These are phyloP conservation scores for Cataglyphis hispanica DNA, from an alignment of 1,140 invertebrate genomes.

Conservation along the genomic window DNA sequence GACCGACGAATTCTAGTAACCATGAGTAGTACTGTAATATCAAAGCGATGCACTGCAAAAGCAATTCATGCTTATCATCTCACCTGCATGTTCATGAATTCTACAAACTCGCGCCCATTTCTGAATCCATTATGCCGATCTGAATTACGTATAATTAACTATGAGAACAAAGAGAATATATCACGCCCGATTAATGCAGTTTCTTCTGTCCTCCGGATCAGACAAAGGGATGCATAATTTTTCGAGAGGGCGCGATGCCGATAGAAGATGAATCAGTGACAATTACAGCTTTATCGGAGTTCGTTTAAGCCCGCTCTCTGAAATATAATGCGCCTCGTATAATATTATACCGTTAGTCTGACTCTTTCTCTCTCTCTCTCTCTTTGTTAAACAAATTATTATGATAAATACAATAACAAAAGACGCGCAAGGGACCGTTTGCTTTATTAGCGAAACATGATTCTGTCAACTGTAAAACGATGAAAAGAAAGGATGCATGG, in stretches of 20 bases:
- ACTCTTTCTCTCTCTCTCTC: too few species aligned
- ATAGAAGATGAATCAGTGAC: neutral
- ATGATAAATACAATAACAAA: constrained; percentile 3
- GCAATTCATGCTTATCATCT: constrained; percentile 46
- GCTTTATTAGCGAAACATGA: neutral
- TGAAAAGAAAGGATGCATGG: neutral
- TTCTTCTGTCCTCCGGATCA: constrained; percentile 21
- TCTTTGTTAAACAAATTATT: neutral
- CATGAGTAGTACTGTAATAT: neutral
- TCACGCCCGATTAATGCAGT: constrained; percentile 22
- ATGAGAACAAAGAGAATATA: constrained; percentile 34
- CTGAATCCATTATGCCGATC: constrained; percentile 36
- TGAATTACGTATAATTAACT: constrained; percentile 56
- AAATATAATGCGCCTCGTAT: neutral
- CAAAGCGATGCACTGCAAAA: neutral
- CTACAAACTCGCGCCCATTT: neutral
- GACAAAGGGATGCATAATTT: constrained; percentile 52
- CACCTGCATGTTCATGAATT: constrained; percentile 32
- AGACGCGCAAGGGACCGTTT: neutral
- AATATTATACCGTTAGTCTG: neutral
- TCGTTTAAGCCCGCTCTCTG: neutral
- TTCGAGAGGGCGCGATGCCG: constrained; percentile 16
- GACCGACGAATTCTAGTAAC: neutral
- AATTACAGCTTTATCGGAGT: constrained; percentile 24
- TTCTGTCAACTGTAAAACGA: constrained; percentile 3